Conservation (phyloP, 2,797 vertebrate species). For the Streptopelia turtur region DNA sequence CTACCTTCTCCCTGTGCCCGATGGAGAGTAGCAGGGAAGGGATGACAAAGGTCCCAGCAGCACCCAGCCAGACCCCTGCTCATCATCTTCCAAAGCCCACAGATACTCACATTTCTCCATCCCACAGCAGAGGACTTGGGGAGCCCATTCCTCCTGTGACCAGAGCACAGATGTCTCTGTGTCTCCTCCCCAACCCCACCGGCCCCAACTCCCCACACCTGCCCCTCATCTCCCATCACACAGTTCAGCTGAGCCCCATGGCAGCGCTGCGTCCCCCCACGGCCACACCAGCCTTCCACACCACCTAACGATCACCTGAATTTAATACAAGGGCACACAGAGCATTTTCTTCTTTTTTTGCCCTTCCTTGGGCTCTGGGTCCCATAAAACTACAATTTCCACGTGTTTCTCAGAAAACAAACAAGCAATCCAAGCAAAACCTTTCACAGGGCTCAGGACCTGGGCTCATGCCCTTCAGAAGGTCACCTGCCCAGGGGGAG, state of each 20-base stretch:
- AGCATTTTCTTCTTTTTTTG: not conserved
- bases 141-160: fast-evolving
- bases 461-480: fast-evolving
- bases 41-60: fast-evolving
- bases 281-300: not conserved
- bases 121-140: fast-evolving
- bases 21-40: not conserved
- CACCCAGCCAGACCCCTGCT: not conserved
- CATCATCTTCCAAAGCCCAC: not conserved
- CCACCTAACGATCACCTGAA: fast-evolving
- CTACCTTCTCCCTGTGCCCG: not conserved
- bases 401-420: not conserved
- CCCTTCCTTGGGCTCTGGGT: not conserved
- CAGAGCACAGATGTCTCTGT: fast-evolving
- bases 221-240: not conserved
- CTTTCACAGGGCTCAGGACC: not conserved
- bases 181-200: not conserved
- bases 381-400: not conserved
- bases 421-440: not conserved
- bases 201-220: not conserved
- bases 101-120: fast-evolving
- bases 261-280: not conserved
- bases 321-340: no score
- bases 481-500: not conserved
- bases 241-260: not conserved